Percentiles rank a stretch among this genome's conserved stretches.
Conservation (phyloP, 2,888 invertebrate species). For the Apotomis turbidana region DNA sequence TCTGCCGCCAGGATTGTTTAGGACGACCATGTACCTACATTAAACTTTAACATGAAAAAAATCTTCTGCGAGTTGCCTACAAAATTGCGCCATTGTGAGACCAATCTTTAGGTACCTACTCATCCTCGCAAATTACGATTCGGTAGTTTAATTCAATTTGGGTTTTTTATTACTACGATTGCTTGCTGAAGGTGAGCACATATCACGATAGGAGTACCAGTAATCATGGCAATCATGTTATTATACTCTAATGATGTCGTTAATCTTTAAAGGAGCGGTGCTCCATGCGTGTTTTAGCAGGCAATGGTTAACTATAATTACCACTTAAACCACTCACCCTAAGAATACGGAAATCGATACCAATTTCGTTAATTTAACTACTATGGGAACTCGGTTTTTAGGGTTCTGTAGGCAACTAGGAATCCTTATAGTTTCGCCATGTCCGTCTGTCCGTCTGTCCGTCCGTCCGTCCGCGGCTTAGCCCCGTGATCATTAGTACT, state of each 20-base stretch:
- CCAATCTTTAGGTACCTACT: background rate
- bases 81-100: background rate
- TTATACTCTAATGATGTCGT: slow-evolving; percentile 26
- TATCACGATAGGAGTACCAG: slow-evolving; percentile 6
- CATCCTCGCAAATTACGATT: slow-evolving; percentile 2
- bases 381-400: no score
- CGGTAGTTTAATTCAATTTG: slow-evolving; percentile 34
- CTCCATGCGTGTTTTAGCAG: background rate
- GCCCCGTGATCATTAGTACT: no score
- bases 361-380: no score
- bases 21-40: no score
- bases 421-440: no score
- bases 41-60: no score
- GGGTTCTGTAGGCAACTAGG: no score
- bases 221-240: slow-evolving; percentile 8
- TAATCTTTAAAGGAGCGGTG: slow-evolving; percentile 1
- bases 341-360: no score
- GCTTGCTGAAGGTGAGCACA: slow-evolving; percentile 25
- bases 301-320: background rate
- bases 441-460: no score
- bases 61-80: background rate
- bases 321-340: no score
- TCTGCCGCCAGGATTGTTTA: no score
- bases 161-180: slow-evolving; percentile 26
- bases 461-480: no score